Conservation (phyloP, 2,797 vertebrate genomes). For the Syngnathus acus region DNA sequence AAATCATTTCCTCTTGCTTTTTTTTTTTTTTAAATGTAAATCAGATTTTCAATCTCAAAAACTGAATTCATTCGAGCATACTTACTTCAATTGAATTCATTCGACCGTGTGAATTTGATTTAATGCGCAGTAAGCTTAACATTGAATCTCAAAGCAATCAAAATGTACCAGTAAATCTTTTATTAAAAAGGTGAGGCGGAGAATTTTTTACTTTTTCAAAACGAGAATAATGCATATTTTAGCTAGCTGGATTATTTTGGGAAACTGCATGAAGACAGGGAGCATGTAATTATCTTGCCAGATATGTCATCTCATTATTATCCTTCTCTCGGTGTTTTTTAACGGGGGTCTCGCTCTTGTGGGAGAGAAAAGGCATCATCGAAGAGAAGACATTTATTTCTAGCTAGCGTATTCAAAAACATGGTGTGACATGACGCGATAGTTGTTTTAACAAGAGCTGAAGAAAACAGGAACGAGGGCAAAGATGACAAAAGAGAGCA, state of each 20-base stretch:
- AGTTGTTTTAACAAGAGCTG: not conserved
- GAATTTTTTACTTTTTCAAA: not conserved
- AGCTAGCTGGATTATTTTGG: not conserved
- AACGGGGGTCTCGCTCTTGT: conserved; percentile 42
- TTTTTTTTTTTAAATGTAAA: too few species aligned
- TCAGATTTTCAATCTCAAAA: too few species aligned
- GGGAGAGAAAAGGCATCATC: conserved; percentile 21
- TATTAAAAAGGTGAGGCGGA: not conserved
- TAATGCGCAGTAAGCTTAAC: too few species aligned
- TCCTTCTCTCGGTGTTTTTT: not conserved
- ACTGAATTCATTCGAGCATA: too few species aligned
- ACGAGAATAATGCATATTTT: conserved; percentile 1
- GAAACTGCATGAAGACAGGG: not conserved
- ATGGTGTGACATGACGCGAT: not conserved
- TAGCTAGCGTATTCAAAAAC: not conserved
- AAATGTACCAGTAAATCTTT: not conserved
- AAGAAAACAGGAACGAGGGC: not conserved
- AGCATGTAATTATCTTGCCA: not conserved
- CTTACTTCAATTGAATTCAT: not conserved
- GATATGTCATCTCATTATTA: not conserved
- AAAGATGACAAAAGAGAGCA: conserved; percentile 2
- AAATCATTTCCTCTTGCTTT: too few species aligned
- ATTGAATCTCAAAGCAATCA: too few species aligned
- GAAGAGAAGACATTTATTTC: not conserved
- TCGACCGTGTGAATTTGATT: too few species aligned